phyloP scores from a whole-genome alignment of 2,888 invertebrate species.

The Petrolisthes manimaculis region DNA sequence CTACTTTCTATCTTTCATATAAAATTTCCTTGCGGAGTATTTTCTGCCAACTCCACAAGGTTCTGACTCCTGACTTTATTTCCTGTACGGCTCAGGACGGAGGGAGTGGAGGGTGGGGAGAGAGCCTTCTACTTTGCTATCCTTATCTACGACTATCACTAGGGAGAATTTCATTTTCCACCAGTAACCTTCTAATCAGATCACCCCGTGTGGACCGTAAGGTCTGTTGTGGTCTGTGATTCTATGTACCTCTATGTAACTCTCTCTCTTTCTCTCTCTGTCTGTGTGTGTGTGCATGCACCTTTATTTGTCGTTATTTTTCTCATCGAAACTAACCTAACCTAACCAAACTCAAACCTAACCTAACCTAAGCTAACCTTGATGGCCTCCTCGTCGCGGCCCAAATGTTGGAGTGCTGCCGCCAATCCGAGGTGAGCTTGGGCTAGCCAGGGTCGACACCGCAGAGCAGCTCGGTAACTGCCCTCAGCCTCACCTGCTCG shows the following conservation, averaged over 20 bases:
- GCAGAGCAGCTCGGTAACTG: conserved; percentile 56
- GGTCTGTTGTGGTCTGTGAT: too few species aligned
- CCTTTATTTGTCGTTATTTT: not conserved
- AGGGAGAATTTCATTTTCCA: too few species aligned
- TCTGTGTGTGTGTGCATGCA: not conserved
- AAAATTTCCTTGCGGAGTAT: too few species aligned
- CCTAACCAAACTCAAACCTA: not conserved
- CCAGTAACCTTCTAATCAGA: too few species aligned
- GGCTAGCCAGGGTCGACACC: conserved; percentile 62
- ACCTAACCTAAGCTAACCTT: conserved; percentile 10
- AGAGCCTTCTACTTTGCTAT: too few species aligned
- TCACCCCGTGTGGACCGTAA: too few species aligned
- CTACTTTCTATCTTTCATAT: too few species aligned
- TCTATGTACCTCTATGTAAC: not conserved
- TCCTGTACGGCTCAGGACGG: too few species aligned
- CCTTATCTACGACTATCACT: too few species aligned
- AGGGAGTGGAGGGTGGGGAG: too few species aligned
- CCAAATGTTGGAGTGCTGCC: conserved; percentile 48
- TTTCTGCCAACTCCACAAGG: too few species aligned
- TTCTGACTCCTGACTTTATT: too few species aligned
- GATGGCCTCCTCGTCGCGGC: conserved; percentile 36
- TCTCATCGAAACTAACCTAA: not conserved
- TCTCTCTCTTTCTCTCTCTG: conserved; percentile 1
- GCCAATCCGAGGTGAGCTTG: conserved; percentile 65
- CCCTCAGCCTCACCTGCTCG: conserved; percentile 49